These are phyloP conservation scores for Pycnomerus fuliginosus DNA, from an alignment of 2,888 invertebrate genomes.

Conservation along the genomic window DNA sequence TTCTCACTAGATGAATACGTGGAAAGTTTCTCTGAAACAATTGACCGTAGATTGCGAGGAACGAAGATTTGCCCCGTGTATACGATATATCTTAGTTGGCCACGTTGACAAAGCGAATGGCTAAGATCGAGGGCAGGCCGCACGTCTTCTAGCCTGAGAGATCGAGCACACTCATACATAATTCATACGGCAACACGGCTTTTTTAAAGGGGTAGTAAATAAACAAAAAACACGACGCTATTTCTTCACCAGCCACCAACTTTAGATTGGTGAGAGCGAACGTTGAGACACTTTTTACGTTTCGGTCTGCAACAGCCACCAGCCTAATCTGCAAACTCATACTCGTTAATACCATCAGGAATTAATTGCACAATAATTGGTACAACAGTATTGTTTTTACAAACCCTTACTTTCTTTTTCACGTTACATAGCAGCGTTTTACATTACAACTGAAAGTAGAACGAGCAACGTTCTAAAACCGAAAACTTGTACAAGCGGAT, in stretches of 20 bases:
- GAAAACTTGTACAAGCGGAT: conserved; percentile 4
- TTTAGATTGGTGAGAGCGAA: conserved; percentile 7
- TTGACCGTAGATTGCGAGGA: conserved; percentile 17
- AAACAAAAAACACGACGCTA: conserved; percentile 15
- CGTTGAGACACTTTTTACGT: too few relatives aligned
- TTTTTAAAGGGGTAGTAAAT: conserved; percentile 25
- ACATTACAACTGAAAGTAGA: conserved; percentile 10
- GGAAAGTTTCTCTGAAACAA: conserved; percentile 24
- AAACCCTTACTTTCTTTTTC: conserved; percentile 11
- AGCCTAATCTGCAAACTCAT: too few relatives aligned
- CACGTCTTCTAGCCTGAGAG: conserved; percentile 13
- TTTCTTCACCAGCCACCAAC: conserved; percentile 8
- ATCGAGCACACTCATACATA: conserved; percentile 26
- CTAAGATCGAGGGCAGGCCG: conserved; percentile 14
- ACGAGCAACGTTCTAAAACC: conserved; percentile 12
- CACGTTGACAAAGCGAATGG: conserved; percentile 24
- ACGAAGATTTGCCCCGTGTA: conserved; percentile 14
- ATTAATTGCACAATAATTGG: too few relatives aligned
- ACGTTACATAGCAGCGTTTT: conserved; percentile 11
- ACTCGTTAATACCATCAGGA: too few relatives aligned
- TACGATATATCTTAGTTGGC: conserved; percentile 23
- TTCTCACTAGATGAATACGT: conserved; percentile 26
- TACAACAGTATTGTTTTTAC: conserved; percentile 12
- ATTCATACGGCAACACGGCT: conserved; percentile 27
- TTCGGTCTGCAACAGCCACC: too few relatives aligned